These are phyloP conservation scores for Steinernema scapterisci DNA, from an alignment of 2,888 invertebrate species.

Conservation along the genomic window DNA sequence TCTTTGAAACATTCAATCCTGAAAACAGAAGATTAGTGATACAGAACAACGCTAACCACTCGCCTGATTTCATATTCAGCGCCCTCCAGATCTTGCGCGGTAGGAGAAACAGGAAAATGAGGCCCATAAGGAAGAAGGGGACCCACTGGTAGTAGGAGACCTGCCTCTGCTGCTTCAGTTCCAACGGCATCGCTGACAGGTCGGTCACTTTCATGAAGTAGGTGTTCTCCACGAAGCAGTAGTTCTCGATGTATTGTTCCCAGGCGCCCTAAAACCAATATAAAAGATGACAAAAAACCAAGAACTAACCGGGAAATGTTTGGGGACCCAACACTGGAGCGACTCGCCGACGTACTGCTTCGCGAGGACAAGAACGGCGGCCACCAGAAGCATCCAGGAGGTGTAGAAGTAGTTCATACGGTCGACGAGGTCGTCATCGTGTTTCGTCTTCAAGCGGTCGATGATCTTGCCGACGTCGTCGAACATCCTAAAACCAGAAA, in stretches of 20 bases:
- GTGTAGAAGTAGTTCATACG: slow-evolving; percentile 70
- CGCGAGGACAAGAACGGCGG: slow-evolving; percentile 69
- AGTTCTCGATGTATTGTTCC: slow-evolving; percentile 49
- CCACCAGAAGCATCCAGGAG: slow-evolving; percentile 68
- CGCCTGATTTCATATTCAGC: slow-evolving; percentile 55
- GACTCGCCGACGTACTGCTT: slow-evolving; percentile 71
- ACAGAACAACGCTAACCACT: too few species aligned
- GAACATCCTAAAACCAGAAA: slow-evolving; percentile 7
- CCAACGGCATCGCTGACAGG: slow-evolving; percentile 33
- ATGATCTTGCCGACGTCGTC: slow-evolving; percentile 36
- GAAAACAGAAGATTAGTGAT: neutral
- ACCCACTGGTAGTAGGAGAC: slow-evolving; percentile 65
- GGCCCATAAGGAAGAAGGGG: slow-evolving; percentile 62
- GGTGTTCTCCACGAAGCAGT: slow-evolving; percentile 46
- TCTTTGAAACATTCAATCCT: slow-evolving; percentile 31
- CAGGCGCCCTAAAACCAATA: slow-evolving; percentile 39
- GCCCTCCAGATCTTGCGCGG: slow-evolving; percentile 61
- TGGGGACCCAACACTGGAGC: slow-evolving; percentile 69
- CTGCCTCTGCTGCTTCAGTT: slow-evolving; percentile 35
- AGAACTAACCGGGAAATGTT: neutral
- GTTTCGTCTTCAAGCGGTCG: slow-evolving; percentile 46
- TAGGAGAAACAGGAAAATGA: slow-evolving; percentile 56
- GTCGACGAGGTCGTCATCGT: slow-evolving; percentile 69
- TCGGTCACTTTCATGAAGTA: slow-evolving; percentile 46
- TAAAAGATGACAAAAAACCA: neutral